Evolutionary conservation across 2,888 invertebrate genomes (phyloP), one percentile per base, ranked within the genome.

Genomic region (Drosophila putrida): DNA sequence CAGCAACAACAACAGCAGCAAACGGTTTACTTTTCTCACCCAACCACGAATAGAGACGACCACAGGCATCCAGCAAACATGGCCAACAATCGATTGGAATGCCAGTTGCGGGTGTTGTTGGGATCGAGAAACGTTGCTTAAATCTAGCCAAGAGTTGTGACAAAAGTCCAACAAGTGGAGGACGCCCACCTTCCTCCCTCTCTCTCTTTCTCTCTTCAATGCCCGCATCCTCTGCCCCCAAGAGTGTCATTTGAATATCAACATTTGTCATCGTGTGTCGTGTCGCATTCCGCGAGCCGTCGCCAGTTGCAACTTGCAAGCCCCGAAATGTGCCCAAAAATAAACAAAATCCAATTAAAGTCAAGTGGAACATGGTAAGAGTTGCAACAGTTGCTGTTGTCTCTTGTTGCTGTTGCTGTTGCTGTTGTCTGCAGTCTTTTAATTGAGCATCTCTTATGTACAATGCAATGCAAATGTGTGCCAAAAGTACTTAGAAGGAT

Each of bases 221-320:
- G 27, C 27, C 44, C 44, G 8, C 44, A 27, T 27, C 6, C 47
- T 49, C 71, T 73, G 60, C 70, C 82, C 66, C 73, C 80, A 75
- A 73, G 69, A 72, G 80, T 79, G 84, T 79, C 85, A 89, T 85
- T 85, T 85, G 89, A 85, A 89, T 85, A 85, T 89, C 85, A 87
- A 89, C 85, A 85, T 85, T 85, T 86, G 85, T 89, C 85, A 88
- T 85, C 85, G 84, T 86, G 84, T 88, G 89, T 86, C 89, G 84
- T 88, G 84, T 71, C 60, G 80, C 83, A 88, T 88, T 78, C 80
- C 86, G 75, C 81, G 65, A 70, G 68, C 31, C 31, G 31, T 31
- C 31, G 31, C 31, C 31, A 31, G 31, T 75, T 67, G 47, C 62
- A 27, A 31, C 8, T 75, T 67, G 47, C 62, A 27, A 47, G 49